Evolutionary conservation across 2,888 invertebrate species (phyloP).

Genomic region (Acheta domesticus): DNA sequence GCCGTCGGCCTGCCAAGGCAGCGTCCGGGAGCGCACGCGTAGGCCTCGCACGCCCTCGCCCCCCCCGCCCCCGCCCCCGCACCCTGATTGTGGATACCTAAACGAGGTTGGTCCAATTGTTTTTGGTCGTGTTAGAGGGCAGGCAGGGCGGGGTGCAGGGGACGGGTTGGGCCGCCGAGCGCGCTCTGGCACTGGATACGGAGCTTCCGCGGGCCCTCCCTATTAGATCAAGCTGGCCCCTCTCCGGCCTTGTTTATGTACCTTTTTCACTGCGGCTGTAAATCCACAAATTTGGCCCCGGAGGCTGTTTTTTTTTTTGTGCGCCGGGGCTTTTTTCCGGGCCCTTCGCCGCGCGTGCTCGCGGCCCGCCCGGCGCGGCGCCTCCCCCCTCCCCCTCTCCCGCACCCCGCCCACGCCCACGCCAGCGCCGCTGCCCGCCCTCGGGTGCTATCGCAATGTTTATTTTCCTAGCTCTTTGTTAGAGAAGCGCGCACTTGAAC

Average conservation of each 20-base stretch:
- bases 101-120: slow-evolving; percentile 9
- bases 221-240: slow-evolving; percentile 1
- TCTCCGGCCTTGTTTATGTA: slow-evolving; percentile 1
- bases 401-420: too few relatives aligned
- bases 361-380: neutral
- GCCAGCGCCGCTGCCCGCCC: neutral
- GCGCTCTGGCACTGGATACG: neutral
- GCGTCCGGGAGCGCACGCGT: too few relatives aligned
- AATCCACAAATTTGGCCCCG: slow-evolving; percentile 18
- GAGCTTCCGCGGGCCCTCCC: neutral
- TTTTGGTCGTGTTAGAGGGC: neutral
- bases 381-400: neutral
- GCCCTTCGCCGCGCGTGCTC: neutral
- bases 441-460: slow-evolving; percentile 1
- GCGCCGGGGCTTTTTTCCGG: neutral
- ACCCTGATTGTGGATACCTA: neutral
- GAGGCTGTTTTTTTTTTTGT: neutral
- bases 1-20: too few relatives aligned
- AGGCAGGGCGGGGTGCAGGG: too few relatives aligned
- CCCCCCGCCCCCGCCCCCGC: neutral
- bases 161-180: too few relatives aligned
- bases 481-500: slow-evolving; percentile 6
- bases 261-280: slow-evolving; percentile 18
- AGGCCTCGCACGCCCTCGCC: too few relatives aligned
- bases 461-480: slow-evolving; percentile 9